These are phyloP conservation scores for Rhinatrema bivittatum DNA, from an alignment of 2,797 vertebrate species.

Conservation along the genomic window DNA sequence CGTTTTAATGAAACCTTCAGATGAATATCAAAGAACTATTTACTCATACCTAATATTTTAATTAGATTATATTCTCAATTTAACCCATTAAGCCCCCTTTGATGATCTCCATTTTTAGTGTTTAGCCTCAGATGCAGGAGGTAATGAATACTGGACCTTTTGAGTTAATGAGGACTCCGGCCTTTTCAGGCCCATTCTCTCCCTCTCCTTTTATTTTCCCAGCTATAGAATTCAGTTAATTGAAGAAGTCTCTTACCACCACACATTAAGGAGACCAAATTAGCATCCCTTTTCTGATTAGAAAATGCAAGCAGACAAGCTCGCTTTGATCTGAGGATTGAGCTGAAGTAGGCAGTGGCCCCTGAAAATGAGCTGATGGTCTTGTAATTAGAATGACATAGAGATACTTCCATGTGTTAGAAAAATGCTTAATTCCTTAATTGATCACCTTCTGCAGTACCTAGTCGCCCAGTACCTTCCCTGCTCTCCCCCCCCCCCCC, in stretches of 20 bases:
- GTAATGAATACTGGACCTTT: constrained; percentile 86
- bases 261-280: constrained; percentile 92
- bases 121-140: constrained; percentile 91
- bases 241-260: constrained; percentile 93
- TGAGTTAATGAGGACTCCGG: constrained; percentile 92
- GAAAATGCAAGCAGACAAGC: constrained; percentile 68
- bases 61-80: constrained; percentile 98
- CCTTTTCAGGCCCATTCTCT: constrained; percentile 75
- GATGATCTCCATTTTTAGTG: constrained; percentile 85
- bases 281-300: constrained; percentile 91
- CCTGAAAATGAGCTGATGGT: constrained; percentile 98
- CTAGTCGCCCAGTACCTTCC: constrained; percentile 48
- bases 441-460: constrained; percentile 84
- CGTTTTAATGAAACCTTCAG: constrained; percentile 90
- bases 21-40: constrained; percentile 98
- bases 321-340: constrained; percentile 88
- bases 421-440: constrained; percentile 99
- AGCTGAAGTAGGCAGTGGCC: constrained; percentile 75
- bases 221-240: constrained; percentile 97
- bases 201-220: constrained; percentile 71
- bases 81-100: constrained; percentile 97
- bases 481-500: too few species aligned
- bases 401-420: constrained; percentile 82
- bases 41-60: constrained; percentile 95
- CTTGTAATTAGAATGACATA: constrained; percentile 83